Percentiles rank a stretch among this genome's conserved stretches.
phyloP scores from a whole-genome alignment of 1,140 invertebrate genomes.

The Globodera ellingtonae region DNA sequence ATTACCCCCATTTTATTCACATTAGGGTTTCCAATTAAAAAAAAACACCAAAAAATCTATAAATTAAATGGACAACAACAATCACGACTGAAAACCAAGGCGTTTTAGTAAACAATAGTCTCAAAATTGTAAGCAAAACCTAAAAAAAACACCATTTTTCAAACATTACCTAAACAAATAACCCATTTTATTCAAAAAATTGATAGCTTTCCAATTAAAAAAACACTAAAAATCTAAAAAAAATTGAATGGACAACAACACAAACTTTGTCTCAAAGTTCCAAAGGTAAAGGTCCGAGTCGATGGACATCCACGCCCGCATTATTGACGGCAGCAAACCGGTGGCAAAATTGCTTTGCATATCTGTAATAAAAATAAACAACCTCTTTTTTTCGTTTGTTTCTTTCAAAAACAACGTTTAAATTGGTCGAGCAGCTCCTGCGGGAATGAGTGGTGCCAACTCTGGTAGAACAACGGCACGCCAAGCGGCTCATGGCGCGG shows the following conservation, averaged over 20 bases:
- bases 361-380: constrained; percentile 70
- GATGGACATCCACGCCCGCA: constrained; percentile 91
- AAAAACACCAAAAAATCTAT: no score
- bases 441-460: constrained; percentile 49
- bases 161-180: no score
- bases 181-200: no score
- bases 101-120: no score
- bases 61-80: no score
- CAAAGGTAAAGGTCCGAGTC: constrained; percentile 97
- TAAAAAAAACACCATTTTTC: no score
- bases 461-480: constrained; percentile 41
- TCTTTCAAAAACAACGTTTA: constrained; percentile 41
- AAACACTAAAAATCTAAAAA: constrained; percentile 5
- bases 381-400: no score
- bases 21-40: no score
- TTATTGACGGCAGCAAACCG: constrained; percentile 93
- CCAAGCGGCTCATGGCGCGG: constrained; percentile 32
- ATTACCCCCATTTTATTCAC: no score
- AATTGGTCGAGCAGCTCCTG: constrained; percentile 51
- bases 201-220: no score
- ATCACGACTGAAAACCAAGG: constrained; percentile 56
- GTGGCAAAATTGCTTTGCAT: constrained; percentile 91
- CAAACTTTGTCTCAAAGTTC: constrained; percentile 83
- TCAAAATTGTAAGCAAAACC: no score
- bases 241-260: constrained; percentile 6